These are phyloP conservation scores for Tupiocoris notatus DNA, from an alignment of 2,888 invertebrate species.

Conservation along the genomic window DNA sequence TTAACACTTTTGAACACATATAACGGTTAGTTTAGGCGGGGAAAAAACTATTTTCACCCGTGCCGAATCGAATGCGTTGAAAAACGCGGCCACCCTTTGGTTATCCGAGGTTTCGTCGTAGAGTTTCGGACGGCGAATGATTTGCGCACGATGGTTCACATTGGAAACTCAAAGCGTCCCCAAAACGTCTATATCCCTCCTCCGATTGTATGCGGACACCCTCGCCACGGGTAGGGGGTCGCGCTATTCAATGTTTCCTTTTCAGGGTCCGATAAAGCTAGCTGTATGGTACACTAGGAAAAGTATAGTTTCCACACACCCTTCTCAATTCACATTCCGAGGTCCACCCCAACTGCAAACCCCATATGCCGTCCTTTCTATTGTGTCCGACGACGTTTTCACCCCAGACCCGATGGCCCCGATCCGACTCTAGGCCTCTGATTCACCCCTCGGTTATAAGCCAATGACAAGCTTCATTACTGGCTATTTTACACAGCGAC, in stretches of 20 bases:
- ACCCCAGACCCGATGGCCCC: constrained; percentile 38
- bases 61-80: constrained; percentile 20
- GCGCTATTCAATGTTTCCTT: constrained; percentile 51
- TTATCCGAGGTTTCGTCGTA: constrained; percentile 8
- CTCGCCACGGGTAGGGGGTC: constrained; percentile 49
- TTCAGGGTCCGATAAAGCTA: constrained; percentile 49
- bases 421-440: constrained; percentile 26
- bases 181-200: constrained; percentile 49
- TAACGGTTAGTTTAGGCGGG: background rate
- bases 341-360: constrained; percentile 26
- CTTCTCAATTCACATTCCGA: background rate
- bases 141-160: constrained; percentile 43
- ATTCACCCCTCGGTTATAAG: constrained; percentile 45
- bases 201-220: background rate
- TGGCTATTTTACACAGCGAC: constrained; percentile 44
- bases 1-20: constrained; percentile 39
- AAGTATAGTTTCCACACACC: constrained; percentile 9
- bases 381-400: constrained; percentile 32
- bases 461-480: constrained; percentile 48
- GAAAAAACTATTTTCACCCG: constrained; percentile 10
- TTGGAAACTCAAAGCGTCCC: background rate
- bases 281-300: background rate
- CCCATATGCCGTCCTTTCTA: constrained; percentile 46
- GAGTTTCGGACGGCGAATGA: constrained; percentile 40
- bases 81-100: constrained; percentile 16